Evolutionary conservation across 2,113 vertebrate genomes (phyloP), one percentile per base, ranked within the genome.

Genomic region (Lathamus discolor): DNA sequence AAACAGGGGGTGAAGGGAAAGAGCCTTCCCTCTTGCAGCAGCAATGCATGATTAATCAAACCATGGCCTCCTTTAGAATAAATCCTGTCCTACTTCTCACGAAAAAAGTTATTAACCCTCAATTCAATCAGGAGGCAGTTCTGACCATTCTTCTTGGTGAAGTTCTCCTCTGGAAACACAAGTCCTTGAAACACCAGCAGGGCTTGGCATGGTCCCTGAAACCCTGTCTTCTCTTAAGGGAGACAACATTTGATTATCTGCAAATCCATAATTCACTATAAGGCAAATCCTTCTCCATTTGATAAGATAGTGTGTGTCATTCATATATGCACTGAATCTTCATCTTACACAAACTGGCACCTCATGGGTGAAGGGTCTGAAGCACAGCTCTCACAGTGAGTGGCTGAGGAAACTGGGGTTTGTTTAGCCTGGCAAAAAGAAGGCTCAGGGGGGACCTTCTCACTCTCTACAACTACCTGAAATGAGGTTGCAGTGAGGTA

Each of bases 61-160:
- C 12, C 64, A 48, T 54, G 57, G 64, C 20, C 37, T 91, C 70
- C 55, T 57, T 29, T 17, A 22, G 10, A 69, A 27, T 33, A 62
- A 96, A 91, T 61, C 41, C 81, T 74, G 68, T 20, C 81, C 87
- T 69, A 55, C 35, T 64, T 81, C 67, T 78, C 84, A 43, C 4
- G 1, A 46, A 73, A 73, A 51, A 28, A 77, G 57, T 18, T 44
- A 25, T 17, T 88, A 75, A 81, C 46, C 23, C 59, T 35, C 63
- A 66, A 62, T 24, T 55, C 37, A 35, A 4, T 17, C 55, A 23
- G 46, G 44, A 81, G 63, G 51, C 68, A 61, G 5, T 1, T 62
- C 49, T 29, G n/a, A 7, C 49, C 63, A 15, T 33, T 29, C 54
- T 80, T 35, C 28, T 24, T 9, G 13, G 46, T 29, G 41, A 74